Evolutionary conservation across 2,888 invertebrate genomes (phyloP).

Genomic region (Ecdyonurus torrentis): DNA sequence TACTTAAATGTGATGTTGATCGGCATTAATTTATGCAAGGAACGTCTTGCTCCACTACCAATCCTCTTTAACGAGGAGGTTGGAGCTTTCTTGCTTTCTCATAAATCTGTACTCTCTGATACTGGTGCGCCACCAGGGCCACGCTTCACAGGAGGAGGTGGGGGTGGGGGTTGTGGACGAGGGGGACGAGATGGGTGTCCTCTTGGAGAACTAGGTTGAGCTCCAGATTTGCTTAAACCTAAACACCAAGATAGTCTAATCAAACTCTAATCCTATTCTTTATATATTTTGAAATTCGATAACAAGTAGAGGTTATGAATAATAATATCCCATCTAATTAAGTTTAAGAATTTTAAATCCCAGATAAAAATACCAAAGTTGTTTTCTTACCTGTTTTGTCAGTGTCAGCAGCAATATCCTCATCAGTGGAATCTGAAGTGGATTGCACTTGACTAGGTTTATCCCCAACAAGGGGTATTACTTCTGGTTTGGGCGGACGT

Average conservation of each 20-base stretch:
- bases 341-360: too few species aligned
- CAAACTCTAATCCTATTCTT: too few species aligned
- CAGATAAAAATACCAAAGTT: neutral
- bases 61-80: too few species aligned
- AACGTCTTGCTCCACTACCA: too few species aligned
- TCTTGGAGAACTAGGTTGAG: constrained; percentile 17
- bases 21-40: too few species aligned
- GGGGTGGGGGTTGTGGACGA: constrained; percentile 26
- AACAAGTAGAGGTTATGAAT: too few species aligned
- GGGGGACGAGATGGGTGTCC: constrained; percentile 22
- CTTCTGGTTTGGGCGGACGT: constrained; percentile 28
- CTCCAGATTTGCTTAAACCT: too few species aligned
- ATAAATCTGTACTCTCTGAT: constrained; percentile 10
- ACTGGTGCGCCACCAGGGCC: constrained; percentile 6
- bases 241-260: too few species aligned
- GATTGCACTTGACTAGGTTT: neutral
- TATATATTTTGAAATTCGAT: too few species aligned
- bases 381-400: constrained; percentile 7
- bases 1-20: too few species aligned
- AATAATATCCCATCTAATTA: too few species aligned
- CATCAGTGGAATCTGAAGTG: neutral
- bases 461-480: constrained; percentile 32
- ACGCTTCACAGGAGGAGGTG: constrained; percentile 20
- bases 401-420: constrained; percentile 5
- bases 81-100: too few species aligned